Percentiles rank a stretch among this genome's conserved stretches.
phyloP scores from a whole-genome alignment of 2,797 vertebrate species.

The Helarctos malayanus region DNA sequence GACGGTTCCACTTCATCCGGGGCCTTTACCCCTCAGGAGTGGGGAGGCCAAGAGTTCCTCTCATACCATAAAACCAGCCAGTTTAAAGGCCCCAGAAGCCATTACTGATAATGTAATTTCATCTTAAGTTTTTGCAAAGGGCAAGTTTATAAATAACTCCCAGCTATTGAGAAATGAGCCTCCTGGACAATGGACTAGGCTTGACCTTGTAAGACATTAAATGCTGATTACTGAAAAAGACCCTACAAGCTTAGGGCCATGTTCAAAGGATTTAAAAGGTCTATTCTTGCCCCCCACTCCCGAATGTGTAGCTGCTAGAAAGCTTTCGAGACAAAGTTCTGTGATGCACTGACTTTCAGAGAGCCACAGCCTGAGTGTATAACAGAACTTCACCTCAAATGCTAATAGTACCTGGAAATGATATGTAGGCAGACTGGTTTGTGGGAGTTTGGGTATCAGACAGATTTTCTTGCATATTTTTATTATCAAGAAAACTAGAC shows the following conservation, averaged over 20 bases:
- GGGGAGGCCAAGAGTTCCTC: conserved; percentile 31
- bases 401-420: conserved; percentile 80
- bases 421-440: conserved; percentile 61
- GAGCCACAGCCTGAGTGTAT: conserved; percentile 92
- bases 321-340: conserved; percentile 92
- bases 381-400: conserved; percentile 92
- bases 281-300: conserved; percentile 63
- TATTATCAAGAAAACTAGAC: conserved; percentile 70
- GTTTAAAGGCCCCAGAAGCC: conserved; percentile 78
- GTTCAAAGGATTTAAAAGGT: conserved; percentile 61
- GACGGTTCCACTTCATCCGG: conserved; percentile 44
- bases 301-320: conserved; percentile 80
- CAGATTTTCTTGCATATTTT: conserved; percentile 53
- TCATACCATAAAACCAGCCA: conserved; percentile 73
- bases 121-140: conserved; percentile 81
- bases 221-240: conserved; percentile 70
- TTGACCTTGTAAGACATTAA: conserved; percentile 72
- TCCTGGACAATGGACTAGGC: conserved; percentile 64
- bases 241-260: conserved; percentile 32
- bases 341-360: conserved; percentile 91
- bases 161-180: conserved; percentile 66
- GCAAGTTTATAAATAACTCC: conserved; percentile 84
- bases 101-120: conserved; percentile 80
- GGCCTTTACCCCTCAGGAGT: conserved; percentile 38
- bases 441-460: conserved; percentile 49